Evolutionary conservation across 2,113 vertebrate species (phyloP).

Genomic region (Cranoglanis bouderius): DNA sequence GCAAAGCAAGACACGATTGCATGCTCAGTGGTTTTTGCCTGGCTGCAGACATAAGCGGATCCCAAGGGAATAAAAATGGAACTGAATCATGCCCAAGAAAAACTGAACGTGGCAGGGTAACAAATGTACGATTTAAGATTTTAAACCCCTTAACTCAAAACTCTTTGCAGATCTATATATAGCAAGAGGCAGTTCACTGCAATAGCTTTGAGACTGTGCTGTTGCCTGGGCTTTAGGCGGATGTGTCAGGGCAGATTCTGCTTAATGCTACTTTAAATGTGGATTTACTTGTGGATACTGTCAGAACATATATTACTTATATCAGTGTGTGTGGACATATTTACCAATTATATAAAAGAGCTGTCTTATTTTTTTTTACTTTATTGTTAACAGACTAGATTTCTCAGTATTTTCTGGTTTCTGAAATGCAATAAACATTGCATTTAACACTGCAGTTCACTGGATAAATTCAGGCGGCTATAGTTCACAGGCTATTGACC

Average conservation of each 20-base stretch:
- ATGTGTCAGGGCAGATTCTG: conserved; percentile 51
- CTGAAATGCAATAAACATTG: not conserved
- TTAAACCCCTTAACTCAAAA: conserved; percentile 61
- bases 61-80: conserved; percentile 48
- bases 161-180: conserved; percentile 55
- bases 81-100: conserved; percentile 50
- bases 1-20: conserved; percentile 4
- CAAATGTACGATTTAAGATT: conserved; percentile 47
- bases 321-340: not conserved
- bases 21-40: conserved; percentile 36
- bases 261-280: conserved; percentile 37
- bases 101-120: conserved; percentile 50
- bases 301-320: not conserved
- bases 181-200: conserved; percentile 45
- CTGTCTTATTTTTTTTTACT: not conserved
- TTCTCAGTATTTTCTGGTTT: not conserved
- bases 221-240: conserved; percentile 39
- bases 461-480: not conserved
- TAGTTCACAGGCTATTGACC: not conserved
- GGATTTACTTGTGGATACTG: not conserved
- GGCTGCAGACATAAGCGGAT: conserved; percentile 48
- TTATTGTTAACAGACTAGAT: not conserved
- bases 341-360: not conserved
- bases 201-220: conserved; percentile 27
- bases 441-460: not conserved